Evolutionary conservation across 2,888 invertebrate species (phyloP).

Genomic region (Phengaris arion): DNA sequence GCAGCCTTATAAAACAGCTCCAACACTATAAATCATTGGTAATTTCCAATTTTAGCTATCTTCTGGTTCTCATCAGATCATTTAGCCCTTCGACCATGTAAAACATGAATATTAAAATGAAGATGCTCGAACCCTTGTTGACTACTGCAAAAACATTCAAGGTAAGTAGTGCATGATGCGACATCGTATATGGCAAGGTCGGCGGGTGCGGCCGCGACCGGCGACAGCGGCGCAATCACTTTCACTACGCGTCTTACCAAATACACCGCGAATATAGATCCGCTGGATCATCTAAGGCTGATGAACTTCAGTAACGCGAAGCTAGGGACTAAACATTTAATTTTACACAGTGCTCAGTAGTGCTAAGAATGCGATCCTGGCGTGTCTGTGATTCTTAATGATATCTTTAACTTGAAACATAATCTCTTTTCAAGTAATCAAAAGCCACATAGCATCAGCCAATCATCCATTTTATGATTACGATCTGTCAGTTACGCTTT

Average conservation of each 20-base stretch:
- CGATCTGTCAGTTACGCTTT: too few relatives aligned
- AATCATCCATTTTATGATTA: too few relatives aligned
- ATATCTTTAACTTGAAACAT: too few relatives aligned
- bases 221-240: conserved; percentile 75
- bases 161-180: conserved; percentile 55
- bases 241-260: conserved; percentile 70
- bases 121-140: conserved; percentile 38
- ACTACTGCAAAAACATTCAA: conserved; percentile 54
- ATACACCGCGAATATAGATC: conserved; percentile 51
- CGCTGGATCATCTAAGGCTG: conserved; percentile 46
- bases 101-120: neutral
- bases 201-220: conserved; percentile 64
- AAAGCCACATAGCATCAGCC: too few relatives aligned
- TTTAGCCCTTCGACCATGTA: neutral
- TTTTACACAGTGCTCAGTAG: too few relatives aligned
- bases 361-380: too few relatives aligned
- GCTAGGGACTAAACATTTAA: neutral
- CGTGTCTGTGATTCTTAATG: too few relatives aligned
- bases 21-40: neutral
- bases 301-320: neutral
- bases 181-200: conserved; percentile 72
- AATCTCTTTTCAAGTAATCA: too few relatives aligned
- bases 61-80: neutral
- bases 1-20: neutral
- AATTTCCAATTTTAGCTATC: neutral